Conservation (phyloP, 2,888 invertebrate species). For the Drosophila cognata region DNA sequence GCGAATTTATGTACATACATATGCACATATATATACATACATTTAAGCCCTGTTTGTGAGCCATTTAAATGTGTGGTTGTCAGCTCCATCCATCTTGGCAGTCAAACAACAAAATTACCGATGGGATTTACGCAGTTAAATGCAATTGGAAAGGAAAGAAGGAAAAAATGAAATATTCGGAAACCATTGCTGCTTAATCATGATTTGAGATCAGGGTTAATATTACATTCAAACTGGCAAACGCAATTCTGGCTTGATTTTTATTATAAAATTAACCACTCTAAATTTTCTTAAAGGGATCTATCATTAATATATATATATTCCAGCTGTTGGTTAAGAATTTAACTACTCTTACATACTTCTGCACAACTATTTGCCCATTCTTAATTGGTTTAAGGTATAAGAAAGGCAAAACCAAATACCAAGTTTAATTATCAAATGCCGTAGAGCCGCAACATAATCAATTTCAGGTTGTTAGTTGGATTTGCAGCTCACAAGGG, state of each 20-base stretch:
- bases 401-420: neutral
- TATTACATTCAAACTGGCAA: neutral
- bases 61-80: slow-evolving; percentile 24
- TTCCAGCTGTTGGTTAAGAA: neutral
- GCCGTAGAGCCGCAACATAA: slow-evolving; percentile 3
- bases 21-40: neutral
- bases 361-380: neutral
- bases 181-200: neutral
- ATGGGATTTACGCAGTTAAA: slow-evolving; percentile 31
- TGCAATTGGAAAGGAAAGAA: neutral
- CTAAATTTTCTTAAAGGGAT: neutral
- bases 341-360: neutral
- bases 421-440: slow-evolving; percentile 11
- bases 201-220: neutral
- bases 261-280: neutral
- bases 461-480: slow-evolving; percentile 19
- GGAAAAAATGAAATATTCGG: neutral
- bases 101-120: neutral
- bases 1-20: slow-evolving; percentile 4
- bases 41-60: neutral
- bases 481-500: neutral
- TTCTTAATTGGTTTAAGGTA: neutral
- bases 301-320: neutral
- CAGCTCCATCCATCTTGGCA: slow-evolving; percentile 12
- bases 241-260: neutral